Base-by-base conservation (phyloP, 1,140 invertebrate species). In the Brachionus plicatilis region DNA sequence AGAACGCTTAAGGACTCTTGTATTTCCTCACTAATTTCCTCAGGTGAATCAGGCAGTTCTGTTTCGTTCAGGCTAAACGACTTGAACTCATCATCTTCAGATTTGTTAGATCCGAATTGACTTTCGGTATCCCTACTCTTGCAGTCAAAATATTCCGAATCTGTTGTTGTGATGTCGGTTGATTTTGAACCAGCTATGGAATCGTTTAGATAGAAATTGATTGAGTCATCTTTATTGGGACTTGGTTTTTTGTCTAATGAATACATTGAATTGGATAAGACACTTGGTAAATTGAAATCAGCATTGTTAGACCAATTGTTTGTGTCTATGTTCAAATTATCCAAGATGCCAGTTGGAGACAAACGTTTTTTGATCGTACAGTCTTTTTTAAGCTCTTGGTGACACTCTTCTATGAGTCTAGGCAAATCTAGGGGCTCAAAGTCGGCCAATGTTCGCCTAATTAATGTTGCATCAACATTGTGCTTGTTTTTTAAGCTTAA, bases 111-210 rank as follows among this genome's bases (percentile, higher is more conserved):
- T 43, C 68, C 68, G 6, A 72, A 41, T 9, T 41, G 37, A 24
- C 68, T 72, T 43, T 72, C 68, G 14, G 66, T 68, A 20, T 72
- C 68, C 41, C 43, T 72, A 9, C 68, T 72, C 41, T 43, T 72
- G 43, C 68, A 72, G 11, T 72, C 68, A 72, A 72, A 72, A 72
- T 72, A 72, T 72, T 72, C 68, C 68, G 68, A 72, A n/a, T 72
- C 68, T 72, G 68, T 72, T 72, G 68, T 43, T 72, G 68, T 72
- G 7, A 72, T 43, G 20, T 72, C 68, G 9, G 68, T 72, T 72
- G 68, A 72, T 72, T 72, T 72, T 12, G 68, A 72, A 5, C 3
- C 11, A 41, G 68, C 37, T 72, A 72, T n/a, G 4, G 43, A 50
- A 24, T 76, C 72, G 50, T 76, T 76, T 27, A 76, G 20, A 27